Evolutionary conservation across 2,113 vertebrate species (phyloP).

Genomic region (Setophaga petechia): DNA sequence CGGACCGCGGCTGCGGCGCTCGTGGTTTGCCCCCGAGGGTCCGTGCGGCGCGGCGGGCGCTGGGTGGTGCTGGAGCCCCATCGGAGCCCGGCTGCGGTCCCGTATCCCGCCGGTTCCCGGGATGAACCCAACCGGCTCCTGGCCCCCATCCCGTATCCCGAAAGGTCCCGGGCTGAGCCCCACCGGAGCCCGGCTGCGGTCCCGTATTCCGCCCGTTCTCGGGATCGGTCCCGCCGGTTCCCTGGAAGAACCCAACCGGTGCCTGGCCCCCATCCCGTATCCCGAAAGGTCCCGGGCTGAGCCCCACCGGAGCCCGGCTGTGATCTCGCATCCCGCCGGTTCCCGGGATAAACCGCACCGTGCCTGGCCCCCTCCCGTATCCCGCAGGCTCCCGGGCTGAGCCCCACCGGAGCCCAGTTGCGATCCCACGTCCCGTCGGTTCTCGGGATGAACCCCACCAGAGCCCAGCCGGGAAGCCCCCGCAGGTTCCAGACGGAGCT

Average conservation of each 20-base stretch:
- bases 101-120: neutral
- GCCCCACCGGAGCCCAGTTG: too few relatives aligned
- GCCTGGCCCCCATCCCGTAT: too few relatives aligned
- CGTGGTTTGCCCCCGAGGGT: neutral
- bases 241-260: too few relatives aligned
- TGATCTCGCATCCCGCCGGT: neutral
- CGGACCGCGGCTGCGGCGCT: neutral
- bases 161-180: neutral
- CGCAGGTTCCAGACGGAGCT: neutral
- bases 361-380: neutral
- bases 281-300: neutral
- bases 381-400: too few relatives aligned
- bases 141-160: neutral
- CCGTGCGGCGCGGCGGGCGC: neutral
- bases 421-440: neutral
- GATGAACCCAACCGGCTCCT: neutral
- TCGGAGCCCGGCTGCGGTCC: neutral
- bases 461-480: neutral
- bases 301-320: neutral
- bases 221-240: too few relatives aligned
- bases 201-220: neutral
- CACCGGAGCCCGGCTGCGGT: too few relatives aligned
- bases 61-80: conserved; percentile 55
- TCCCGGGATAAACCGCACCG: too few relatives aligned
- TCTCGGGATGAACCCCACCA: neutral